Evolutionary conservation across 2,888 invertebrate species (phyloP).

Genomic region (Callosobruchus maculatus): DNA sequence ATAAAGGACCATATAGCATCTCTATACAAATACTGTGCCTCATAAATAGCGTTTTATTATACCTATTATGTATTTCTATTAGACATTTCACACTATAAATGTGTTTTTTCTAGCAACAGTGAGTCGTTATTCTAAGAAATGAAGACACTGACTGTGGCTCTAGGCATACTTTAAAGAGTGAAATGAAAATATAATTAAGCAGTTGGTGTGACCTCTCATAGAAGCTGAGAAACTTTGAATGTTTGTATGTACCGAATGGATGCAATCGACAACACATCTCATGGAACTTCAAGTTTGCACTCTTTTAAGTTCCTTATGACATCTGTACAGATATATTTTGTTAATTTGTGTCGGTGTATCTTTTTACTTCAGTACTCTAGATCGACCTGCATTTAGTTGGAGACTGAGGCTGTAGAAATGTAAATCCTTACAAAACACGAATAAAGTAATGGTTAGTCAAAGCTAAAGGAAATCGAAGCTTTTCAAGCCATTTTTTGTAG

Average conservation of each 20-base stretch:
- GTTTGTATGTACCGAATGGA: background rate
- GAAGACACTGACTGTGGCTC: background rate
- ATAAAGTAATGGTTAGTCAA: too few species aligned
- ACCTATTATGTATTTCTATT: background rate
- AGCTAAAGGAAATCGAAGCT: too few species aligned
- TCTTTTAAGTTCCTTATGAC: too few species aligned
- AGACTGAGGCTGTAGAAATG: too few species aligned
- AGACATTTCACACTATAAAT: background rate
- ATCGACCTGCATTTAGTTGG: too few species aligned
- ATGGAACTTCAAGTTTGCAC: too few species aligned
- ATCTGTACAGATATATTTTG: too few species aligned
- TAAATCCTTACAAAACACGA: too few species aligned
- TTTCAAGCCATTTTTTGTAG: too few species aligned
- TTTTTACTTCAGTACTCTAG: too few species aligned
- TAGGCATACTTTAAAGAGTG: background rate
- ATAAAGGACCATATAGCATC: background rate
- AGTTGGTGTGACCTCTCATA: background rate
- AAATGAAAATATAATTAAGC: background rate
- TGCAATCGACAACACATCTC: background rate
- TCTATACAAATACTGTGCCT: background rate
- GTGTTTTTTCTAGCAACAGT: background rate
- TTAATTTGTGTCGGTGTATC: too few species aligned
- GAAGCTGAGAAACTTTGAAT: background rate
- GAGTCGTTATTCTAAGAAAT: background rate
- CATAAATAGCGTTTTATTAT: background rate